Evolutionary conservation across 2,888 invertebrate genomes (phyloP).

Genomic region (Tanytarsus gracilentus): DNA sequence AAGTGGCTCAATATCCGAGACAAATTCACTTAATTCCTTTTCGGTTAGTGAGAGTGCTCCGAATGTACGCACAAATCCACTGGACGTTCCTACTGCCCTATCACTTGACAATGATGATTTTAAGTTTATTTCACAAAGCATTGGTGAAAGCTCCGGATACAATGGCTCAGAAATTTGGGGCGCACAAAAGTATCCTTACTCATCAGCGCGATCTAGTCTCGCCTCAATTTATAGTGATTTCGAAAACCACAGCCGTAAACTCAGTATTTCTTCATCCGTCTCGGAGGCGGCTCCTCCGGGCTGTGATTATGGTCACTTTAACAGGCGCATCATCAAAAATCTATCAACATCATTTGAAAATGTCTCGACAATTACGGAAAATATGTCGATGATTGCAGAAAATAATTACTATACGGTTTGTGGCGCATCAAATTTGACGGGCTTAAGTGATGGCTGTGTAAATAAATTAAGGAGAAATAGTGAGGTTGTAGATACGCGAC

Average conservation of each 20-base stretch:
- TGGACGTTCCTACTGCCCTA: constrained; percentile 38
- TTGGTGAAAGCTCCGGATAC: constrained; percentile 37
- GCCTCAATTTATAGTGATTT: constrained; percentile 41
- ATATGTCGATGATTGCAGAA: constrained; percentile 11
- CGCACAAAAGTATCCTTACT: constrained; percentile 37
- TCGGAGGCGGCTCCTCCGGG: constrained; percentile 43
- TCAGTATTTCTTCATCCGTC: constrained; percentile 37
- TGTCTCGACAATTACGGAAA: constrained; percentile 27
- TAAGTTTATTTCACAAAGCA: constrained; percentile 27
- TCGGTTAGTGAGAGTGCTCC: constrained; percentile 34
- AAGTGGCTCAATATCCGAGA: constrained; percentile 38
- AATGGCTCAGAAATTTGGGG: constrained; percentile 37
- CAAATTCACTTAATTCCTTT: constrained; percentile 41
- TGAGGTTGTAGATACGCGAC: constrained; percentile 38
- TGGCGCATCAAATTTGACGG: constrained; percentile 11
- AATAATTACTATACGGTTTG: constrained; percentile 22
- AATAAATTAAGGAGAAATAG: constrained; percentile 36
- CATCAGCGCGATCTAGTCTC: constrained; percentile 42
- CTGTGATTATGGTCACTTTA: constrained; percentile 48
- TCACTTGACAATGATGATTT: constrained; percentile 27
- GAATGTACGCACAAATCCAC: constrained; percentile 35
- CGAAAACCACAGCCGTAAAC: constrained; percentile 35
- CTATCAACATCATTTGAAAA: constrained; percentile 45
- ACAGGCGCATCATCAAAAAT: constrained; percentile 51
- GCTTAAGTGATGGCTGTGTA: constrained; percentile 37